phyloP scores from a whole-genome alignment of 2,113 vertebrate species.

The Dicentrarchus labrax region DNA sequence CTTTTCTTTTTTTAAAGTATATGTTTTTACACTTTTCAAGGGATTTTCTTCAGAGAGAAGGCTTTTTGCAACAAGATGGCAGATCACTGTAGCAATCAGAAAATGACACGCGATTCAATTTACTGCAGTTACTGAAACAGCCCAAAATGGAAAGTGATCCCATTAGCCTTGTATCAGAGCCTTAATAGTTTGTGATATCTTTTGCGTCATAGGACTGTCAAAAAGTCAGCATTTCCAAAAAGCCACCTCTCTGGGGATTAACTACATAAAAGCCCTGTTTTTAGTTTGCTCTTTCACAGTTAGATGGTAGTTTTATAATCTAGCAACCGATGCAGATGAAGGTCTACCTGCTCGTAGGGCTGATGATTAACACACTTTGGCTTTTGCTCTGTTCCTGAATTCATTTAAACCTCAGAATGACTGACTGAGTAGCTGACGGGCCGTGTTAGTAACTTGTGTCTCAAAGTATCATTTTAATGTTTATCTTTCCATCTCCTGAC shows the following conservation, averaged over 20 bases:
- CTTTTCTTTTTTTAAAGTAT: too few species aligned
- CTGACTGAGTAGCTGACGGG: background rate
- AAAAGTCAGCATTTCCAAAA: constrained; percentile 23
- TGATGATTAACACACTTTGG: background rate
- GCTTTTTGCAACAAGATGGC: background rate
- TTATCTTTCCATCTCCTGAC: constrained; percentile 7
- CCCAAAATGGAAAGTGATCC: constrained; percentile 1
- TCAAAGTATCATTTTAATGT: background rate
- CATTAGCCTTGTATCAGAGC: background rate
- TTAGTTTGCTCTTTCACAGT: background rate
- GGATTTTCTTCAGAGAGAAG: too few species aligned
- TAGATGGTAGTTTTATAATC: constrained; percentile 12
- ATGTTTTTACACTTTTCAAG: too few species aligned
- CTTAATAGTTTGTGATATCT: constrained; percentile 7
- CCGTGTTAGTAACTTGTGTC: background rate
- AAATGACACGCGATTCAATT: background rate
- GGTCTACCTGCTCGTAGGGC: background rate
- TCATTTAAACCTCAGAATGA: background rate
- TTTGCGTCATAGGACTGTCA: background rate
- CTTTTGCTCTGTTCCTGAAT: background rate
- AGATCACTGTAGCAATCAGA: background rate
- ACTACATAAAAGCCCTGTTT: constrained; percentile 39
- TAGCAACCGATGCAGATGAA: background rate
- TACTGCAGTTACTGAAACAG: background rate
- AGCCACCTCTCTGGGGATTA: constrained; percentile 28